Evolutionary conservation across 1,140 invertebrate genomes (phyloP).

Genomic region (Scaptomyza pallida): DNA sequence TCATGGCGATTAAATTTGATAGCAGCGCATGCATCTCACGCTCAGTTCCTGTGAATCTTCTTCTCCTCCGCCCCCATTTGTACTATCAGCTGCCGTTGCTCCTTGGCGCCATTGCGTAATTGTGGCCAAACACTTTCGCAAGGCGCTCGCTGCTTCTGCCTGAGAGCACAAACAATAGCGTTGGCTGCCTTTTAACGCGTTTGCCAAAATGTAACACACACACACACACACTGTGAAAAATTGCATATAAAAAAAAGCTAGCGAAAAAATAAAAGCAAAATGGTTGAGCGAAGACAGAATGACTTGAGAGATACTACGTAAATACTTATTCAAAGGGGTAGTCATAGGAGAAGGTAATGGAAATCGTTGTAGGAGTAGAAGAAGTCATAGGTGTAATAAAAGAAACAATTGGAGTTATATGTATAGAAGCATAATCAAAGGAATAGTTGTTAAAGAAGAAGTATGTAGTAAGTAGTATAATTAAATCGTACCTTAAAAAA

Average conservation of each 20-base stretch:
- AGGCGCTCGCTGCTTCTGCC: conserved; percentile 18
- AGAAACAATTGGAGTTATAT: too few relatives aligned
- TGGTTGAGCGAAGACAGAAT: background rate
- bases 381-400: too few relatives aligned
- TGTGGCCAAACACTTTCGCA: conserved; percentile 72
- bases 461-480: background rate
- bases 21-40: conserved; percentile 70
- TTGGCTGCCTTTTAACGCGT: conserved; percentile 27
- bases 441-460: background rate
- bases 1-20: conserved; percentile 81
- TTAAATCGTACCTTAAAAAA: too few relatives aligned
- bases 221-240: conserved; percentile 18
- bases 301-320: conserved; percentile 6
- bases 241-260: conserved; percentile 40
- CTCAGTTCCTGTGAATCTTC: background rate
- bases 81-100: background rate
- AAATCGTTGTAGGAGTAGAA: too few relatives aligned
- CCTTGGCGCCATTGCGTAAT: conserved; percentile 69
- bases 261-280: conserved; percentile 20
- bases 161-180: conserved; percentile 60
- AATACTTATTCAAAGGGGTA: too few relatives aligned
- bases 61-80: background rate
- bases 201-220: conserved; percentile 42
- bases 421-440: too few relatives aligned
- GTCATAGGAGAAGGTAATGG: too few relatives aligned